phyloP scores from a whole-genome alignment of 2,797 vertebrate species.

The Esox lucius region DNA sequence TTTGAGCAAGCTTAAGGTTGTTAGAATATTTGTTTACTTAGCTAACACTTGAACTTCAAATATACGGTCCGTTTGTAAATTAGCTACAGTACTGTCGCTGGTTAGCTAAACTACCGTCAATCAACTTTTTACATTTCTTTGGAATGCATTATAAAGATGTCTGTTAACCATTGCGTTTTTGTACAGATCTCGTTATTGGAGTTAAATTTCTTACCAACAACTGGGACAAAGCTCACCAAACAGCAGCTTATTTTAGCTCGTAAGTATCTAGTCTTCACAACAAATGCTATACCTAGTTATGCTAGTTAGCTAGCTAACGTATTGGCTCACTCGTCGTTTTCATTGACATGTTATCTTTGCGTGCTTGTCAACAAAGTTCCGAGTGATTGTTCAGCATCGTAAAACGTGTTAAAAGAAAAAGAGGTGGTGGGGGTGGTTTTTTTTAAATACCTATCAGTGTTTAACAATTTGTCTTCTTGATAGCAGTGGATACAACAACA shows the following conservation, averaged over 20 bases:
- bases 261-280: conserved; percentile 69
- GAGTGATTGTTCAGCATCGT: not conserved
- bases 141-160: not conserved
- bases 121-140: conserved; percentile 1
- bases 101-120: not conserved
- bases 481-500: not conserved
- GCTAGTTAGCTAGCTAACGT: too few relatives aligned
- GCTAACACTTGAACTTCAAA: not conserved
- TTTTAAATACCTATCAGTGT: not conserved
- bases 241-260: conserved; percentile 92
- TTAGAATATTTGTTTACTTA: not conserved
- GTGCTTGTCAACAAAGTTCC: not conserved
- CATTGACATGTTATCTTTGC: not conserved
- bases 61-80: not conserved
- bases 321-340: not conserved
- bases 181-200: conserved; percentile 87
- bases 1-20: conserved; percentile 87
- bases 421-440: too few relatives aligned
- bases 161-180: not conserved
- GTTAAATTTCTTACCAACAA: conserved; percentile 90
- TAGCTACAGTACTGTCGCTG: not conserved
- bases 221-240: conserved; percentile 84
- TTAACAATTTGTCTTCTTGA: not conserved
- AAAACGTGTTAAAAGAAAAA: too few relatives aligned
- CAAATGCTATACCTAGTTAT: not conserved